Base-by-base conservation (phyloP, 2,113 vertebrate species). In the Eublepharis macularius region DNA sequence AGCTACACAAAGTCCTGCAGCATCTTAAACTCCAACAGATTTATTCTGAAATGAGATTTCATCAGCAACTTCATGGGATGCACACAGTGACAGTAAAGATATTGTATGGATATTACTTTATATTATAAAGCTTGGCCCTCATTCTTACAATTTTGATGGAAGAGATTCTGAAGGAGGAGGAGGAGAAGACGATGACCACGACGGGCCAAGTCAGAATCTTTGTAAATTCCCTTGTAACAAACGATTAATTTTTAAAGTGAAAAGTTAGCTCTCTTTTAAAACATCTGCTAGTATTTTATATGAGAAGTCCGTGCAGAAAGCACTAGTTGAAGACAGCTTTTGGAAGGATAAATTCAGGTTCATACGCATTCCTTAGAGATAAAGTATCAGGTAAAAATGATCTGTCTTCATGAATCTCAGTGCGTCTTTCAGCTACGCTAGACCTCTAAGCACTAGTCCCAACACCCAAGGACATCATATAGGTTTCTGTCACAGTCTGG, bases 361-460 rank as follows among this genome's bases (percentile, higher is more conserved):
- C 77, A 66, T 90, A 68, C 60, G 19, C 60, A 70, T 26, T 86
- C 75, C 63, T 45, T n/a, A 74, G 45, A 4, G 26, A 85, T 77
- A 86, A 81, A 2, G 21, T 70, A 91, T 86, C 49, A 1, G 1
- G 86, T 82, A 81, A 81, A 6, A 6, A 0, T 57, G 32, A 78
- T 79, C 0, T 36, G 4, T 0, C 4, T 3, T 36, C 17, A 66
- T 36, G 80, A 29, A 41, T 57, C 24, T 88, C 78, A 76, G 76
- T 24, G 81, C 79, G 32, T 81, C 34, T 63, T 88, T 84, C 69
- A 79, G 54, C 87, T 57, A 83, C 79, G 81, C 14, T 41, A 54
- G 81, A 84, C 51, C 43, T 83, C 51, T n/a, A 73, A 51, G 32
- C 39, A 60, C 66, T 70, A 72, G 41, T 60, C 63, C 49, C 13